Base-by-base conservation (phyloP, 2,113 vertebrate genomes). In the Hippocampus barbouri region DNA sequence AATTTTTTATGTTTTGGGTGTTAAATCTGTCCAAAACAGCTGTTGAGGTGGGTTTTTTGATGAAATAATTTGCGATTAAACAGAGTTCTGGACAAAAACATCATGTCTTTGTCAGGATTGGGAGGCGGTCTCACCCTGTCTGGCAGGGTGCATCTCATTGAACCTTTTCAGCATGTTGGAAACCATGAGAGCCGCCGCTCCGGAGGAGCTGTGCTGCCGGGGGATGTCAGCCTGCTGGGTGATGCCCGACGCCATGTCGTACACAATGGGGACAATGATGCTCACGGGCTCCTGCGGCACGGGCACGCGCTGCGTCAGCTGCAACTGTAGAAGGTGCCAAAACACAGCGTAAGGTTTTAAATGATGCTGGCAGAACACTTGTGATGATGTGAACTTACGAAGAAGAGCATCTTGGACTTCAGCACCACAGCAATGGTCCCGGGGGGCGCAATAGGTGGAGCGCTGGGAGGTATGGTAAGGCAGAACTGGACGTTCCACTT, bases 401-500 rank as follows among this genome's bases (percentile, higher is more conserved):
- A 99, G 90, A 99, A 99, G 71, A 99, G 94, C 96, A 99, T 99
- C 94, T 99, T 99, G 80, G 97, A 97, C 91, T 99, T 99, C 77
- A 99, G 94, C 87, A 99, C 97, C 83, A 99, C 97, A 59, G 97
- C 97, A 63, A 98, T 97, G 64, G 97, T 99, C 80, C 97, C 97
- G 57, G 97, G 97, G 78, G 97, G 97, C 0, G 97, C 97, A 54
- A 99, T 99, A 23, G 97, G 97, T 0, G 97, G 97, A 53, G 97
- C 97, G 0, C 96, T 98, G 86, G 97, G 97, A 76, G 97, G 97
- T 85, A 99, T 99, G 70, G 97, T 99, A 87, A 99, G 93, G 84
- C 97, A 99, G 88, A 99, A 99, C 91, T 99, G 97, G 85, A 99
- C 97, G 0, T 97, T 98, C 97, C 97, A 99, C 84, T 98, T 99